Conservation (phyloP, 2,888 invertebrate genomes). For the Chalcosyrphus nemorum region DNA sequence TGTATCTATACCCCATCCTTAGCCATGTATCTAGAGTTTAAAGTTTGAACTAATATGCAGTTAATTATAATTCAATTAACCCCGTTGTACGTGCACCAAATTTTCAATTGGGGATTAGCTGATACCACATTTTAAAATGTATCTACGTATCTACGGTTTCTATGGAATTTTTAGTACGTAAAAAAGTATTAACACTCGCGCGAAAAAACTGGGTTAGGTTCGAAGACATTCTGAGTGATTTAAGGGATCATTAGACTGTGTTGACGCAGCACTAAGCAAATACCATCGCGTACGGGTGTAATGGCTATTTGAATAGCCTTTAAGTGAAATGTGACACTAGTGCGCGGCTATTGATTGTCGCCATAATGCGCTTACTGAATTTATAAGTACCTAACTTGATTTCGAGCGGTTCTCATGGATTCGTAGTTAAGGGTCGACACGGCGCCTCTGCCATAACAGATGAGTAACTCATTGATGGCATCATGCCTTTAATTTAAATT, state of each 20-base stretch:
- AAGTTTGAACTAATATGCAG: constrained; percentile 55
- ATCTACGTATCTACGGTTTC: background rate
- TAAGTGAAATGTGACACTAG: constrained; percentile 69
- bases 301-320: constrained; percentile 63
- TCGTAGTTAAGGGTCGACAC: constrained; percentile 31
- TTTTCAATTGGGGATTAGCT: constrained; percentile 57
- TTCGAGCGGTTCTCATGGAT: constrained; percentile 48
- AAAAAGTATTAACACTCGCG: constrained; percentile 45
- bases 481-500: constrained; percentile 46
- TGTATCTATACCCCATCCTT: background rate
- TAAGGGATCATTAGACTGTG: constrained; percentile 65
- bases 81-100: constrained; percentile 65
- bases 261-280: constrained; percentile 5
- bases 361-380: constrained; percentile 53
- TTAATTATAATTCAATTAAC: constrained; percentile 73
- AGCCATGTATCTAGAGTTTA: constrained; percentile 4
- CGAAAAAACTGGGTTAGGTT: constrained; percentile 65
- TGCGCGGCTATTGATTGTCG: constrained; percentile 59
- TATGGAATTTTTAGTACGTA: background rate
- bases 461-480: constrained; percentile 60
- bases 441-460: constrained; percentile 56
- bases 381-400: constrained; percentile 45
- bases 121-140: constrained; percentile 48
- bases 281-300: constrained; percentile 55
- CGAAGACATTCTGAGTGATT: constrained; percentile 43